Conservation (phyloP, 2,113 vertebrate genomes). For the Zosterops japonicus region DNA sequence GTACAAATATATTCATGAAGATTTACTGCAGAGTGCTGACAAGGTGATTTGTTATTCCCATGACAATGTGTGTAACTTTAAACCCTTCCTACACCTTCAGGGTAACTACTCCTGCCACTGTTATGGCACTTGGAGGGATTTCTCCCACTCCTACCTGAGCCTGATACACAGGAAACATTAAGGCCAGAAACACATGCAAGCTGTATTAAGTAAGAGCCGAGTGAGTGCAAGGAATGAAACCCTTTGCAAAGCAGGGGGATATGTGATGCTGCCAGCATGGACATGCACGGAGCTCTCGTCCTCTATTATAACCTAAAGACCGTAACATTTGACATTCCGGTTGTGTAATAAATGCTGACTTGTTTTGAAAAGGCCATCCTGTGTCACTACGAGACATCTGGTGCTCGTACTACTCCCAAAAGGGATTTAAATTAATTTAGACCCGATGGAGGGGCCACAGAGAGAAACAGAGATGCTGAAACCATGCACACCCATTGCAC, state of each 20-base stretch:
- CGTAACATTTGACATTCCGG: slow-evolving; percentile 48
- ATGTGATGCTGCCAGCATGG: neutral
- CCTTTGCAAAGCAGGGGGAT: neutral
- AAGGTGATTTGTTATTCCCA: neutral
- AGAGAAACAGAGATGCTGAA: neutral
- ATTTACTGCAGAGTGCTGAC: neutral
- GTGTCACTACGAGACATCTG: slow-evolving; percentile 14
- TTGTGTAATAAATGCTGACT: slow-evolving; percentile 52
- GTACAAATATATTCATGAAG: neutral
- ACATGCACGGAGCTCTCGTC: slow-evolving; percentile 36
- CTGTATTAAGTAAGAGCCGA: neutral
- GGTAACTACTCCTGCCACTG: neutral
- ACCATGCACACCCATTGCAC: neutral
- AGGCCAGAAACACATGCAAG: neutral
- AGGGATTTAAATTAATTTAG: slow-evolving; percentile 40
- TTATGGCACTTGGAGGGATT: neutral
- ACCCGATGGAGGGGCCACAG: neutral
- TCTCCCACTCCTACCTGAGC: neutral
- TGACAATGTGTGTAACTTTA: neutral
- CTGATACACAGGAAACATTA: neutral
- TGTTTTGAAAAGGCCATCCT: slow-evolving; percentile 55
- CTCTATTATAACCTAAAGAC: slow-evolving; percentile 50
- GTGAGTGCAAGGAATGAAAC: neutral
- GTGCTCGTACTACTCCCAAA: neutral
- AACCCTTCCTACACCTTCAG: neutral